phyloP scores from a whole-genome alignment of 2,888 invertebrate species.

The Hemaris fuciformis region DNA sequence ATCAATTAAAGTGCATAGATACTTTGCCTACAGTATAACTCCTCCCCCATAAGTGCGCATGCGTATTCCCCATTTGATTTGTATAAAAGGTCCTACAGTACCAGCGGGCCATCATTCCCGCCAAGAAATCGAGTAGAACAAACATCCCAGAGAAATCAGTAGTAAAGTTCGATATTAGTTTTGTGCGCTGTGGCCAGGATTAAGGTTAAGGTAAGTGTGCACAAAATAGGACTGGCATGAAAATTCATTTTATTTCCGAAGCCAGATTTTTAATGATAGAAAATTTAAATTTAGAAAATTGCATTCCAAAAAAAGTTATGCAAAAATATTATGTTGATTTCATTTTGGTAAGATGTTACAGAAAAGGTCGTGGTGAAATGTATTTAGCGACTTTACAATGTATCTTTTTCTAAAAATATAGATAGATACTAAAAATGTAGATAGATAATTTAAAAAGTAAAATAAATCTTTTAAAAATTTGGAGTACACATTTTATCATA shows the following conservation, averaged over 20 bases:
- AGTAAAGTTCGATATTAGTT: conserved; percentile 34
- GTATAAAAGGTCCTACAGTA: conserved; percentile 57
- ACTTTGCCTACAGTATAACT: conserved; percentile 32
- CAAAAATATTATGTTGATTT: too few relatives aligned
- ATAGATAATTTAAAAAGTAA: too few relatives aligned
- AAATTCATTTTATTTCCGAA: background rate
- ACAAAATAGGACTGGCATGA: background rate
- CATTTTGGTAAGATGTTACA: too few relatives aligned
- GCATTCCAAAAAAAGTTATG: too few relatives aligned
- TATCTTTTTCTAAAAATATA: too few relatives aligned
- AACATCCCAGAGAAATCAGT: conserved; percentile 21
- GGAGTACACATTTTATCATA: too few relatives aligned
- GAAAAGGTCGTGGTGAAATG: too few relatives aligned
- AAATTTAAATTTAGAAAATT: too few relatives aligned
- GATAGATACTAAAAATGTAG: too few relatives aligned
- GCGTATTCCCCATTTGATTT: conserved; percentile 38
- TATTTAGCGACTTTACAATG: too few relatives aligned
- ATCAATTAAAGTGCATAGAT: conserved; percentile 55
- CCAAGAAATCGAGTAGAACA: conserved; percentile 37
- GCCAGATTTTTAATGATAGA: background rate
- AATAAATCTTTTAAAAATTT: too few relatives aligned
- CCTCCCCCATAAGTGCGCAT: conserved; percentile 53
- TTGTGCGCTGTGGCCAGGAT: conserved; percentile 43
- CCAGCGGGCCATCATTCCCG: conserved; percentile 55
- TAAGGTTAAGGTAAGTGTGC: conserved; percentile 37